Evolutionary conservation across 2,888 invertebrate genomes (phyloP), one percentile per base, ranked within the genome.

Genomic region (Chrysodeixis includens): DNA sequence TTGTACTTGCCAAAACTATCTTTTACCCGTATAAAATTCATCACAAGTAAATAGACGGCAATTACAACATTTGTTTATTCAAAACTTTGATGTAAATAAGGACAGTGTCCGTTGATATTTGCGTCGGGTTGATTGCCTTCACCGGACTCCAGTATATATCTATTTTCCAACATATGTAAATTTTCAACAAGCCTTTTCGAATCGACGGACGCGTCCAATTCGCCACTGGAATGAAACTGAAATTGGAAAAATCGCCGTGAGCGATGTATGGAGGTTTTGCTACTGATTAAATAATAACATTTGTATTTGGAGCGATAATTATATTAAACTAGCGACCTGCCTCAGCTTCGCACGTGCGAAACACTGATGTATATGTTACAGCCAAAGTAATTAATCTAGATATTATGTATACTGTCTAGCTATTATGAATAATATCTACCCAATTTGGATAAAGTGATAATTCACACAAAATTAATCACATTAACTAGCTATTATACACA

Each of bases 151-250:
- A 74, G 83, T 77, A 86, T 75, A 83, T 85, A 86, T 85, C 88
- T 88, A 88, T 90, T 89, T 90, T 85, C 83, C 86, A 86, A 88
- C 90, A 90, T 90, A 92, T 91, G 92, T 92, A 92, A 92, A 92
- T 93, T 93, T 92, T 90, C 87, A 92, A 93, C 93, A 91, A 91
- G 90, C 91, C 90, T 91, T 92, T 92, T 90, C 91, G 90, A 90
- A 91, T 89, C 89, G 88, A 79, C 90, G 90, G 86, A 88, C 90
- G 88, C 90, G 87, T 91, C 86, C 92, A 93, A 93, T 93, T 91
- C 90, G 85, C 88, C 82, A 78, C 84, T 87, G 88, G 84, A 90
- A 90, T 90, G 86, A 87, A 89, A 87, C 84, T 87, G 90, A 84
- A 92, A 93, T 93, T 90, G 92, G 88, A 92, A 92, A 92, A 91